These are phyloP conservation scores for Palaemon carinicauda DNA, from an alignment of 1,140 invertebrate species.

Conservation along the genomic window DNA sequence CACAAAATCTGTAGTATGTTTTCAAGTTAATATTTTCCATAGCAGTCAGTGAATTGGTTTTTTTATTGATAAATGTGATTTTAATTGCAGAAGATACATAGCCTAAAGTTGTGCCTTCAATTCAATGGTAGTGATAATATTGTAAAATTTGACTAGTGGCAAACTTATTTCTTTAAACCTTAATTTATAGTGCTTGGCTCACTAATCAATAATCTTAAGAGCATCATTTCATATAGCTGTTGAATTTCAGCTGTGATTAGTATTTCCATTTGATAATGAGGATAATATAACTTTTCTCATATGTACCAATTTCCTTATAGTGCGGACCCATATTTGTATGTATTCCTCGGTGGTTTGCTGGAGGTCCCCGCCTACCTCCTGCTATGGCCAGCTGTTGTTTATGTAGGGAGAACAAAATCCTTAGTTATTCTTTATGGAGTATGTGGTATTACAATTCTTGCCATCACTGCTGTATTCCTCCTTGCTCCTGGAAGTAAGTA, in stretches of 20 bases:
- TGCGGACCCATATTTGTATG: constrained; percentile 31
- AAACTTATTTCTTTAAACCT: no score
- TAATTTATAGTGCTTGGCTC: no score
- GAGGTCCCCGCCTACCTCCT: constrained; percentile 41
- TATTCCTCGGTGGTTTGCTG: constrained; percentile 26
- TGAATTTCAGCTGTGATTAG: not conserved
- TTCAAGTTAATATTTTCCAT: not conserved
- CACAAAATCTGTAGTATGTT: not conserved
- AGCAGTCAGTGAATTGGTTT: not conserved
- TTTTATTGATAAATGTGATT: no score
- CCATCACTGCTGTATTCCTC: constrained; percentile 18
- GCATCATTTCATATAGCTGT: not conserved
- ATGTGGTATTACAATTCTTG: not conserved
- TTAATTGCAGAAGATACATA: no score
- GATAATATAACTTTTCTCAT: not conserved
- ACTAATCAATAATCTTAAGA: no score
- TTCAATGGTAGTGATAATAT: no score
- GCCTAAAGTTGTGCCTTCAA: no score
- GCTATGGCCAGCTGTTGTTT: constrained; percentile 15
- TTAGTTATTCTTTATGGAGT: not conserved
- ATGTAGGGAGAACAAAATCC: constrained; percentile 19
- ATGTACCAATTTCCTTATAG: not conserved
- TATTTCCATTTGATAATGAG: not conserved
- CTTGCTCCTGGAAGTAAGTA: not conserved
- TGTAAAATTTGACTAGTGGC: no score